Conservation (phyloP, 2,113 vertebrate genomes). For the Antechinus stuartii region DNA sequence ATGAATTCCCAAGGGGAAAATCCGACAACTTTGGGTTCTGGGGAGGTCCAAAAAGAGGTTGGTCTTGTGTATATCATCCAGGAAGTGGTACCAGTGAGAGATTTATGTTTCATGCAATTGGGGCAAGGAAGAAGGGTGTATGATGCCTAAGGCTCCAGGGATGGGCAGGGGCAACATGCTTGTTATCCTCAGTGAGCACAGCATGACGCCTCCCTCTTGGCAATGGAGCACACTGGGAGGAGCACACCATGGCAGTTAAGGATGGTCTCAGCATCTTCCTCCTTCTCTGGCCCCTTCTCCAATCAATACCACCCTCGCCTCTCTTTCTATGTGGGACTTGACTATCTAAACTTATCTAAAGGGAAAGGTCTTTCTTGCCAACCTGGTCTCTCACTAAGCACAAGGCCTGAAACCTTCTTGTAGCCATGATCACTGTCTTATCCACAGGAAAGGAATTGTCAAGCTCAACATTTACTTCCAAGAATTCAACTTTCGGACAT, state of each 20-base stretch:
- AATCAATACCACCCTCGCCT: neutral
- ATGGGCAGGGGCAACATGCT: neutral
- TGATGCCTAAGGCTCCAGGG: neutral
- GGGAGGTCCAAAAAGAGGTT: neutral
- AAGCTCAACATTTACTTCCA: slow-evolving; percentile 90
- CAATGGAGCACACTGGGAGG: neutral
- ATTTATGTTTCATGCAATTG: neutral
- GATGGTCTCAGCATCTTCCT: neutral
- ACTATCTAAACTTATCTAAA: neutral
- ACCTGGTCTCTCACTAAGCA: neutral
- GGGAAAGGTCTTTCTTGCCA: neutral
- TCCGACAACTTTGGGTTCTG: neutral
- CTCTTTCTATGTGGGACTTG: neutral
- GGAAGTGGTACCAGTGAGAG: neutral
- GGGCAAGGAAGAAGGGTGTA: neutral
- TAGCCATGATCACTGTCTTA: neutral
- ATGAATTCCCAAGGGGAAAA: neutral
- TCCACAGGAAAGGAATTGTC: slow-evolving; percentile 83
- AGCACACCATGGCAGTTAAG: neutral
- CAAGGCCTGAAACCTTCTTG: neutral
- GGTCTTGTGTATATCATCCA: neutral
- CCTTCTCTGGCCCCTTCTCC: neutral
- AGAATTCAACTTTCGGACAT: slow-evolving; percentile 89
- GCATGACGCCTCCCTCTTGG: neutral
- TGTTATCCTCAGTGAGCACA: neutral